Evolutionary conservation across 2,113 vertebrate genomes (phyloP).

Genomic region (Serilophus lunatus): DNA sequence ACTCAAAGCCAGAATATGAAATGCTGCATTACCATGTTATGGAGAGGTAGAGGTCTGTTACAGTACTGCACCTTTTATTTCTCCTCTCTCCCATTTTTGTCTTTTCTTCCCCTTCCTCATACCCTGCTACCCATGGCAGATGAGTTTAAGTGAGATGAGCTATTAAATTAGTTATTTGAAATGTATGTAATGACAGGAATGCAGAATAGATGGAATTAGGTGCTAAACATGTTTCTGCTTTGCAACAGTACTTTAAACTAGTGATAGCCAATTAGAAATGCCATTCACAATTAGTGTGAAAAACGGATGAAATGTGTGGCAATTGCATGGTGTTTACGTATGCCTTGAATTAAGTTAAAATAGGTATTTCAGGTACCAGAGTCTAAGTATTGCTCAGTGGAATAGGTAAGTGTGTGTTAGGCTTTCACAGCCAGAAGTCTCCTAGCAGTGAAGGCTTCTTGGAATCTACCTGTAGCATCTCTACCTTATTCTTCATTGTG

Average conservation of each 20-base stretch:
- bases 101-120: not conserved
- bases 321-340: not conserved
- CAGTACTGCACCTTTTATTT: not conserved
- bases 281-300: not conserved
- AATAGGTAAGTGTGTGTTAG: not conserved
- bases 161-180: not conserved
- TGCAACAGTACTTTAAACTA: not conserved
- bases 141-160: not conserved
- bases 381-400: not conserved
- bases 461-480: not conserved
- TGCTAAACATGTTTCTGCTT: not conserved
- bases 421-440: not conserved
- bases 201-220: not conserved
- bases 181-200: not conserved
- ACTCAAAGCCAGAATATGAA: not conserved
- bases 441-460: not conserved
- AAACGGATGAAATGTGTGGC: not conserved
- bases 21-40: not conserved
- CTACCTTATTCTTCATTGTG: not conserved
- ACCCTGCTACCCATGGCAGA: not conserved
- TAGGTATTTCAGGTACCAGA: not conserved
- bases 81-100: not conserved
- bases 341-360: not conserved
- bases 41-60: not conserved
- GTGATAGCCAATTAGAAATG: not conserved